Base-by-base conservation (phyloP, 1,140 invertebrate genomes). In the Propsilocerus akamusi region DNA sequence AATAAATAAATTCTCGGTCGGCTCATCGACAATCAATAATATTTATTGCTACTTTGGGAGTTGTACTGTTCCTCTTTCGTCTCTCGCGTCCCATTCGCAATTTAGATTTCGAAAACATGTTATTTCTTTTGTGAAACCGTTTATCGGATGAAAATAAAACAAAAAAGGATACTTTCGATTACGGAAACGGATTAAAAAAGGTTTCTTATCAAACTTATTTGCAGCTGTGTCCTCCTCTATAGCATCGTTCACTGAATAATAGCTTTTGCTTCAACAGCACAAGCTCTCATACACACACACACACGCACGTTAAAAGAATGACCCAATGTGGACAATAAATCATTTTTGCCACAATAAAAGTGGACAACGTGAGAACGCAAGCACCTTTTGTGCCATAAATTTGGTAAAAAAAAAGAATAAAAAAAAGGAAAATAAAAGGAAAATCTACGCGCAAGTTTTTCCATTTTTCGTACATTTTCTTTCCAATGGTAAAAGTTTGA, bases 91-190 rank as follows among this genome's bases (percentile, higher is more conserved):
- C 17, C 34, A 41, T 41, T 20, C 22, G 17, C 34, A 20, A 41
- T 41, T n/a, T n/a, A n/a, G n/a, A n/a, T n/a, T n/a, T n/a, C n/a
- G n/a, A n/a, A n/a, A n/a, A n/a, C n/a, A n/a, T n/a, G n/a, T n/a
- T n/a, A n/a, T n/a, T n/a, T n/a, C n/a, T n/a, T n/a, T n/a, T n/a
- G n/a, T n/a, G n/a, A 41, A 41, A 41, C 34, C 17, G 34, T 17
- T 20, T 41, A 14, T 17, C 14, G 8, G 10, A 4, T 7, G 14
- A 37, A 34, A 34, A 34, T 4, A 37, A 14, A 41, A 41, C 34
- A 41, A 41, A 41, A 30, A 41, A 41, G 34, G 34, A 41, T 41
- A 41, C 34, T 41, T 41, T 41, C 34, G 34, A 41, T 41, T 41
- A 41, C 34, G 34, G 22, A 41, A 41, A 41, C 34, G 34, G 34